Base-by-base conservation (phyloP, 2,888 invertebrate species). In the Seira sanloemensis region DNA sequence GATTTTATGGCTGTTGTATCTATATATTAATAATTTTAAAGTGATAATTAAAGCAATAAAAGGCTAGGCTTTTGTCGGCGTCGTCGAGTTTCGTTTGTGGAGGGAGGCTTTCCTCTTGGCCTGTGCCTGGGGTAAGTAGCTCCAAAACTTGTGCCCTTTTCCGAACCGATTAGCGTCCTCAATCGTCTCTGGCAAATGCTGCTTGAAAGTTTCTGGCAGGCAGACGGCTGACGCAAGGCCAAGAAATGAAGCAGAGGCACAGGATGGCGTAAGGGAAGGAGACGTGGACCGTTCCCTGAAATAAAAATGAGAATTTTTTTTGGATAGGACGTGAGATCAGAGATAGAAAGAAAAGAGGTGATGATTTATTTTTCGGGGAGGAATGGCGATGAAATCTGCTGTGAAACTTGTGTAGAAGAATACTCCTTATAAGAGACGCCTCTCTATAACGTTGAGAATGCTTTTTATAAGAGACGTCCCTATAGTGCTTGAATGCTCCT, bases 121-220 rank as follows among this genome's bases (percentile, higher is more conserved):
- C n/a, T 50, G 37, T 7, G 50, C 50, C 50, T 50, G 50, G 2
- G 89, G 89, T 9, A 82, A 75, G 71, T 89, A 89, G 74, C 89
- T 88, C 90, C 90, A 89, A 78, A 89, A 90, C 69, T 89, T 87
- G 54, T 91, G 91, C 82, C 91, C 90, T 86, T 90, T 91, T 65
- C 94, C 94, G 91, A 94, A 94, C 23, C 91, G 89, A 88, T 92
- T 91, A 0, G 94, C 94, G 87, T 94, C 94, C 89, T 92, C 92
- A 86, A 94, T 90, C 2, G 94, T 94, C 91, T 94, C 94, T 65
- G 94, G 94, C 80, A 94, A 90, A 89, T 92, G 93, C 79, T 92
- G 92, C 90, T 94, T 93, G 78, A 94, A 91, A 1, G 94, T 94
- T 91, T 94, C 94, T 0, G 94, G 94, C 72, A 94, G 90, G 87